These are phyloP conservation scores for Zaprionus obscuricornis DNA, from an alignment of 2,888 invertebrate species.

Conservation along the genomic window DNA sequence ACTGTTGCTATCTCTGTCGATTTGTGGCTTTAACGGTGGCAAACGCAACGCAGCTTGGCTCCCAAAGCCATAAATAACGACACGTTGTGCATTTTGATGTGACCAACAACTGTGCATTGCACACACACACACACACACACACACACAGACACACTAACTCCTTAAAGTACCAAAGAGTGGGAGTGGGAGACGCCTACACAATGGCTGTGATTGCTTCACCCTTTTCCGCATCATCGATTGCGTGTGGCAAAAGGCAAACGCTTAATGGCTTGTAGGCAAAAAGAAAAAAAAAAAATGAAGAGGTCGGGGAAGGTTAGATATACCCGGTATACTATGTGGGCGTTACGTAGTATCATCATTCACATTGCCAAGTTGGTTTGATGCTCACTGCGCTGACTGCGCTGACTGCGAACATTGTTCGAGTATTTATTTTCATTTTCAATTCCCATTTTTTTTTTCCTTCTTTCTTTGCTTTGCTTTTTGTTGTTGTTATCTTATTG, in stretches of 20 bases:
- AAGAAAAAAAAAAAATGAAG: too few relatives aligned
- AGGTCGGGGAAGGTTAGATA: too few relatives aligned
- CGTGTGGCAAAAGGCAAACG: too few relatives aligned
- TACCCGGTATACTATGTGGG: too few relatives aligned
- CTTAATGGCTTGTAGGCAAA: too few relatives aligned
- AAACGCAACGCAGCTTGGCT: slow-evolving; percentile 45
- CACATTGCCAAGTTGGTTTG: too few relatives aligned
- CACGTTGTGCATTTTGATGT: slow-evolving; percentile 76
- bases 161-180: neutral
- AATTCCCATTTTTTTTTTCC: slow-evolving; percentile 53
- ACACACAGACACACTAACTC: too few relatives aligned
- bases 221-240: slow-evolving; percentile 72
- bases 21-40: slow-evolving; percentile 38
- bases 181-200: slow-evolving; percentile 19
- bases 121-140: too few relatives aligned
- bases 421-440: too few relatives aligned
- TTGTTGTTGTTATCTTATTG: slow-evolving; percentile 38
- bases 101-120: slow-evolving; percentile 29
- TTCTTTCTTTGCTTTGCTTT: slow-evolving; percentile 22
- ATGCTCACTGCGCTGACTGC: too few relatives aligned
- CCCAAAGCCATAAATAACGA: slow-evolving; percentile 69
- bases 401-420: too few relatives aligned
- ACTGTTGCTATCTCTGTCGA: slow-evolving; percentile 4
- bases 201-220: slow-evolving; percentile 55
- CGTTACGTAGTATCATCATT: too few relatives aligned